A percentile compares a stretch with the other conserved stretches of the same genome.
These are phyloP conservation scores for Balanococcus diminutus DNA, from an alignment of 2,888 invertebrate genomes.

Conservation along the genomic window DNA sequence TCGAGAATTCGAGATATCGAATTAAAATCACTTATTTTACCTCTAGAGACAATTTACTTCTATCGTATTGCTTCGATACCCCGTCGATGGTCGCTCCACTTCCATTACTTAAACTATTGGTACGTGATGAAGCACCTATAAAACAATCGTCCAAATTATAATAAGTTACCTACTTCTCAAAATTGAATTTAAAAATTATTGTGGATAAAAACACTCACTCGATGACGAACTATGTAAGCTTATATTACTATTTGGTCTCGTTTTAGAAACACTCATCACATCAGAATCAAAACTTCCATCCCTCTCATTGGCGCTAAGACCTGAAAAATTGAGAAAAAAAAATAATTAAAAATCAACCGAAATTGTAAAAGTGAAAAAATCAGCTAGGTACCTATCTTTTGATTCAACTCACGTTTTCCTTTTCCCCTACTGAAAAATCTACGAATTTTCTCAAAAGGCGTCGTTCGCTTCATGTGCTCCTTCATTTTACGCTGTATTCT, in stretches of 20 bases:
- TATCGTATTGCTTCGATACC: neutral
- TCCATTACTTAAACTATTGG: slow-evolving; percentile 40
- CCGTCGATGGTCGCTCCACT: neutral
- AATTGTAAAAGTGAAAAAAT: neutral
- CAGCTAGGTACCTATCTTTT: too few species aligned
- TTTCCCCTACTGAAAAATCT: slow-evolving; percentile 73
- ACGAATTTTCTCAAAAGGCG: slow-evolving; percentile 79
- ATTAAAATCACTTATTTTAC: neutral
- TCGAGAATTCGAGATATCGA: too few species aligned
- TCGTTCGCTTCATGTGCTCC: slow-evolving; percentile 75
- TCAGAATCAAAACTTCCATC: slow-evolving; percentile 49
- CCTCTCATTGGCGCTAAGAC: slow-evolving; percentile 39
- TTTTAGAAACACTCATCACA: neutral
- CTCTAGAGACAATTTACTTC: neutral
- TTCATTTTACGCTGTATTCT: slow-evolving; percentile 80
- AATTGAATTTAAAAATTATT: neutral
- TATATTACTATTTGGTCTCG: slow-evolving; percentile 71
- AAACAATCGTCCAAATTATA: neutral
- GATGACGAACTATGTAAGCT: slow-evolving; percentile 73
- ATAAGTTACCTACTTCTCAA: too few species aligned
- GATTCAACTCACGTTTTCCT: slow-evolving; percentile 58
- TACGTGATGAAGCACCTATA: slow-evolving; percentile 44
- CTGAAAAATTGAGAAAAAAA: slow-evolving; percentile 1
- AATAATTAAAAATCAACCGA: neutral
- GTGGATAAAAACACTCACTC: slow-evolving; percentile 64